These are phyloP conservation scores for Cynocephalus volans DNA, from an alignment of 2,113 vertebrate genomes.

Conservation along the genomic window DNA sequence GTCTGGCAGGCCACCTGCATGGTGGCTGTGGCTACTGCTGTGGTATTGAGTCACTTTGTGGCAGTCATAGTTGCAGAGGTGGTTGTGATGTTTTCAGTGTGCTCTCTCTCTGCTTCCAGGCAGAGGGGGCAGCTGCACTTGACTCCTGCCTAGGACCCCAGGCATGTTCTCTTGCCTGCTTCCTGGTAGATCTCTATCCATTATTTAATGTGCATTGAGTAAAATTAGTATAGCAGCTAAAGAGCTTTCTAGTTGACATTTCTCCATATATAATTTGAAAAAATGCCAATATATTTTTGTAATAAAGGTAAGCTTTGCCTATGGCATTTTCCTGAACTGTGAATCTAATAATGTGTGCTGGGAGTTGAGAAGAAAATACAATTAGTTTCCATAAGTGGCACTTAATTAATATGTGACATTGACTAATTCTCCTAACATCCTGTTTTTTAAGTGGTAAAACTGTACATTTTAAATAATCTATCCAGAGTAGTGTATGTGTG, in stretches of 20 bases:
- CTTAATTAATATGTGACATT: neutral
- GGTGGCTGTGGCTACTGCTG: too few relatives aligned
- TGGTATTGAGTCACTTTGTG: too few relatives aligned
- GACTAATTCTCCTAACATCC: neutral
- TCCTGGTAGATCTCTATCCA: too few relatives aligned
- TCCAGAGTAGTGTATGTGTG: neutral
- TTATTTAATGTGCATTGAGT: neutral
- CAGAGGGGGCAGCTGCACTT: too few relatives aligned
- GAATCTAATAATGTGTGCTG: neutral
- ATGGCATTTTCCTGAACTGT: neutral
- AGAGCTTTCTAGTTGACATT: neutral
- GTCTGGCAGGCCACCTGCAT: too few relatives aligned
- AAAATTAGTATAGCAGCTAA: neutral
- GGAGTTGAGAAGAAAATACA: conserved; percentile 4
- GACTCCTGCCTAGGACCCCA: too few relatives aligned
- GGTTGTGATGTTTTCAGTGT: too few relatives aligned
- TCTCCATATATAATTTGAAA: neutral
- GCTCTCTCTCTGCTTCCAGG: too few relatives aligned
- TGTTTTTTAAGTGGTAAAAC: neutral
- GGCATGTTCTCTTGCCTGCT: too few relatives aligned
- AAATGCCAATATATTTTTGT: conserved; percentile 11
- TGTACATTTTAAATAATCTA: neutral
- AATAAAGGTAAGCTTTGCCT: neutral
- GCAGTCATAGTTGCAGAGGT: too few relatives aligned
- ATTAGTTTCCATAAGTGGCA: neutral